Evolutionary conservation across 2,888 invertebrate species (phyloP).

Genomic region (Cheilosia soror): DNA sequence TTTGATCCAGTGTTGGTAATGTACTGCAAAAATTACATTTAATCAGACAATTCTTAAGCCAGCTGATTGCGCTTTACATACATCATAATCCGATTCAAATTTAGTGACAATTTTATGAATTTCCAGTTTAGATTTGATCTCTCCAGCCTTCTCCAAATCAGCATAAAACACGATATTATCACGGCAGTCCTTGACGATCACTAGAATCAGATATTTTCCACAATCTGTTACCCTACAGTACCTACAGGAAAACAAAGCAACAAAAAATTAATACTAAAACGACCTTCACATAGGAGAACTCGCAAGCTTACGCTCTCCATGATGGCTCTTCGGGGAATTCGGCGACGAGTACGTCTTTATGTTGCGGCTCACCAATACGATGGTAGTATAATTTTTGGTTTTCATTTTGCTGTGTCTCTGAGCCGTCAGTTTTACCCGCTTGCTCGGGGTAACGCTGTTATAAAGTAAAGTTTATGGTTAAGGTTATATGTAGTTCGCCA

Average conservation of each 20-base stretch:
- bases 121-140: constrained; percentile 87
- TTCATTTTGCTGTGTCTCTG: constrained; percentile 93
- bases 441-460: constrained; percentile 91
- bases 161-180: constrained; percentile 95
- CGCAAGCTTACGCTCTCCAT: constrained; percentile 90
- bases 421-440: constrained; percentile 94
- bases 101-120: constrained; percentile 93
- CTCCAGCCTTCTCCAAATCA: constrained; percentile 87
- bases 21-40: constrained; percentile 86
- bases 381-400: constrained; percentile 98
- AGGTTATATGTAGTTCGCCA: background rate
- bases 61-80: constrained; percentile 80
- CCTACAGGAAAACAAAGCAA: constrained; percentile 84
- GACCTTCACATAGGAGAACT: background rate
- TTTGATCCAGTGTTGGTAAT: constrained; percentile 93
- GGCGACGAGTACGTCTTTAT: constrained; percentile 93
- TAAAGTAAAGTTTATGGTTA: constrained; percentile 1
- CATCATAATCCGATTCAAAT: constrained; percentile 97
- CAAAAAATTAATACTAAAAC: background rate
- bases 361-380: constrained; percentile 92
- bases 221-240: constrained; percentile 95
- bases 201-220: constrained; percentile 94
- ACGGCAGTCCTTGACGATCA: constrained; percentile 93
- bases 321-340: constrained; percentile 96
- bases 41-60: background rate